Percentiles rank a stretch among this genome's conserved stretches.
Conservation (phyloP, 2,888 invertebrate genomes). For the Unio delphinus region DNA sequence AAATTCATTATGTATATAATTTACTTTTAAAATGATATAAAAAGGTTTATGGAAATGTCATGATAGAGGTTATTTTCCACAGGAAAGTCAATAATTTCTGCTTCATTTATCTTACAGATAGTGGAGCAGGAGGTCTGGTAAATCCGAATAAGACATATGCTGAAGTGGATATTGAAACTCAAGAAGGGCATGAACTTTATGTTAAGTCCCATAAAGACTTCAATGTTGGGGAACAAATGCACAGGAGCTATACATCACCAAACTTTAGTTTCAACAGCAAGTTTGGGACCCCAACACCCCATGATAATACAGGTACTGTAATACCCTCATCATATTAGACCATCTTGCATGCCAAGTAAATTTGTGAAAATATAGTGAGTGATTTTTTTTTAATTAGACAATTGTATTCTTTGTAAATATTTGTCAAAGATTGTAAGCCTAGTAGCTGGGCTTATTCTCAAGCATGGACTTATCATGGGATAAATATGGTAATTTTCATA, state of each 20-base stretch:
- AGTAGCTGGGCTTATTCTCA: too few species aligned
- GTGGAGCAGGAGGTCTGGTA: conserved; percentile 66
- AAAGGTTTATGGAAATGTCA: too few species aligned
- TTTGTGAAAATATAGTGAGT: too few species aligned
- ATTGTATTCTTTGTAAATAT: too few species aligned
- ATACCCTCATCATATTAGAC: conserved; percentile 2
- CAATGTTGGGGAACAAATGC: conserved; percentile 61
- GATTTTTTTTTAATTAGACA: too few species aligned
- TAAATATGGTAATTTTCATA: too few species aligned
- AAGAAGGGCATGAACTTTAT: conserved; percentile 65
- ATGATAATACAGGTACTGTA: conserved; percentile 62
- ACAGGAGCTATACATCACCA: conserved; percentile 59
- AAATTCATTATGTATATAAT: too few species aligned
- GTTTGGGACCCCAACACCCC: conserved; percentile 68
- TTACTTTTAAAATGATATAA: too few species aligned
- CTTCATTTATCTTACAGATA: conserved; percentile 37
- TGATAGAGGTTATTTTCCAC: too few species aligned
- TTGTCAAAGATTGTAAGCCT: too few species aligned
- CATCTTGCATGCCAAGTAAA: too few species aligned
- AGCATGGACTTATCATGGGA: too few species aligned
- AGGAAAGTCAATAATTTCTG: not conserved
- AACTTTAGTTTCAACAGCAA: conserved; percentile 41
- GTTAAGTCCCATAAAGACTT: conserved; percentile 62
- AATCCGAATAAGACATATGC: conserved; percentile 66
- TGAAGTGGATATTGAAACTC: conserved; percentile 58